Base-by-base conservation (phyloP, 2,888 invertebrate genomes). In the Timandra comae region DNA sequence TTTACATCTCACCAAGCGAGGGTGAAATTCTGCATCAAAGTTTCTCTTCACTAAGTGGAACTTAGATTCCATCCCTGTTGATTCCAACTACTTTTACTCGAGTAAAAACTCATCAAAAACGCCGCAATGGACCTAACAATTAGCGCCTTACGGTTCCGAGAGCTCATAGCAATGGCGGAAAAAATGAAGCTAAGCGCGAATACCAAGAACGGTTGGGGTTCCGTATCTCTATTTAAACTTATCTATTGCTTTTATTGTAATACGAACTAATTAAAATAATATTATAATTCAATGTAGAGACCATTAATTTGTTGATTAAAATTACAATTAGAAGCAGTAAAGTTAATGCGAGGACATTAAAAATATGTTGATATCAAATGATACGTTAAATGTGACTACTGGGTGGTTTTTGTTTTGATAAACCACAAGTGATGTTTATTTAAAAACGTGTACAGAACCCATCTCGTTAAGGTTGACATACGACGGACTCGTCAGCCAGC, bases 51-150 rank as follows among this genome's bases (percentile, higher is more conserved):
- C 30, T 29, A 24, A 24, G 28, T 34, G 20, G 39, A 45, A 35
- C 45, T 37, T 36, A 43, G 47, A 58, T 55, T 51, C 52, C 45
- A 55, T 33, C 34, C 41, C 44, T 40, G 48, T 52, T 49, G 41
- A 38, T 16, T 16, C 16, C 41, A 38, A 33, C 29, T 26, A 36
- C 33, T 32, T 33, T 26, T 29, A 31, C 31, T 27, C 35, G 19
- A 28, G 49, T 45, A 65, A 69, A 63, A 58, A 57, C 57, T 35
- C 43, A 64, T 72, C 67, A 72, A 64, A 72, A 63, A 61, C 54
- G 52, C 72, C 73, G 73, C 65, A 33, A 43, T 21, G 48, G 41
- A 35, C 29, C 52, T 50, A 52, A 64, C 69, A 73, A 73, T 72
- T 74, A 74, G 69, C 62, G 56, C 52, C 47, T 48, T 31, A 41